Base-by-base conservation (phyloP, 1,140 invertebrate species). In the Mizuhopecten yessoensis region DNA sequence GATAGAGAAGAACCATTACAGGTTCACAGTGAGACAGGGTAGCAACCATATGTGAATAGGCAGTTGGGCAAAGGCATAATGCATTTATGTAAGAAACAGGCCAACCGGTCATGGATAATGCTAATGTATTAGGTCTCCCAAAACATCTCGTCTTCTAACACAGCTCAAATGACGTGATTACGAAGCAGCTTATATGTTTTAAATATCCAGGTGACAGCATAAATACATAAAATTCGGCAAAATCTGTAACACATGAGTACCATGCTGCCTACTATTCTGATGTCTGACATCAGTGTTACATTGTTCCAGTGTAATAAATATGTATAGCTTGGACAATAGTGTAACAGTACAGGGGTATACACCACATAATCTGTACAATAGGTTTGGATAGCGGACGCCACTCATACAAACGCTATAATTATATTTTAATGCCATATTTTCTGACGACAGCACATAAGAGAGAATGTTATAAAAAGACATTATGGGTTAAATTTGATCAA, bases 371-470 rank as follows among this genome's bases (percentile, higher is more conserved):
- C 57, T 75, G 9, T 5, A n/a, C 23, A 29, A n/a, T 9, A 75
- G 29, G 17, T 17, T 29, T 23, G 23, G 57, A 75, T 75, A 29
- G 57, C 57, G 57, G n/a, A 75, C 57, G 20, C n/a, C 57, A 75
- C 29, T 29, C 57, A 29, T 29, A 75, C 57, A 75, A 29, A 29
- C 57, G 29, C 57, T 75, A 75, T 75, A 75, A 75, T 75, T 75
- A 75, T 75, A 75, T 75, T 29, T 75, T 75, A 75, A 75, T 75
- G 57, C 29, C 29, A 75, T 29, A 75, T 75, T 75, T 75, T 75
- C 5, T 75, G 23, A 75, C 57, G 23, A 75, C 57, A 29, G 17
- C 29, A 75, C 23, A 75, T 75, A 29, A 75, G 29, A 75, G 57
- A 75, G n/a, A n/a, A 13, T 75, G 15, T n/a, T 75, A 75, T 75